Conservation (phyloP, 2,888 invertebrate genomes). For the Sinohyriopsis cumingii region DNA sequence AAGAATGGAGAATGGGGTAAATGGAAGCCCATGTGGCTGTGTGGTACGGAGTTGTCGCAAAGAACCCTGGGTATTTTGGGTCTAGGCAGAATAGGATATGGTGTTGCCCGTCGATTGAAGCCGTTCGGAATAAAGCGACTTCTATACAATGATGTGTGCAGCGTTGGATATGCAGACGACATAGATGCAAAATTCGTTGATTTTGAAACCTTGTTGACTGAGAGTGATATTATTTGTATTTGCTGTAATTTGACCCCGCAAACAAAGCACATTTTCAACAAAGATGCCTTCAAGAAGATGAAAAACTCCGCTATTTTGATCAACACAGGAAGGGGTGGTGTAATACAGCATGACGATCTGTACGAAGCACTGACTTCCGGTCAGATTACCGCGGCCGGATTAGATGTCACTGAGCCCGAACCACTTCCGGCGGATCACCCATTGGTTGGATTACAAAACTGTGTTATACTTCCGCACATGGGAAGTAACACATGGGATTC, state of each 20-base stretch:
- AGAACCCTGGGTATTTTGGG: slow-evolving; percentile 78
- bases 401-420: slow-evolving; percentile 94
- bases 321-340: slow-evolving; percentile 82
- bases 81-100: slow-evolving; percentile 69
- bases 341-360: slow-evolving; percentile 83
- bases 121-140: slow-evolving; percentile 55
- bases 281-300: slow-evolving; percentile 86
- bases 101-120: slow-evolving; percentile 55
- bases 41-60: slow-evolving; percentile 84
- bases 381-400: slow-evolving; percentile 85
- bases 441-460: slow-evolving; percentile 84
- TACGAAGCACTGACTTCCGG: slow-evolving; percentile 82
- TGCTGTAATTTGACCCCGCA: slow-evolving; percentile 85
- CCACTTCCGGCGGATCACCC: slow-evolving; percentile 87
- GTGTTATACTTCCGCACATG: slow-evolving; percentile 88
- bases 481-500: slow-evolving; percentile 88
- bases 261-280: slow-evolving; percentile 86
- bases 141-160: slow-evolving; percentile 52
- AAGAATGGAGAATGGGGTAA: slow-evolving; percentile 86
- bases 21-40: slow-evolving; percentile 94
- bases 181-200: slow-evolving; percentile 80
- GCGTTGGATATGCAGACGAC: slow-evolving; percentile 69
- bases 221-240: slow-evolving; percentile 90
- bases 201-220: slow-evolving; percentile 81
- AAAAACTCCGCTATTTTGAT: slow-evolving; percentile 88